Conservation (phyloP, 2,797 vertebrate genomes). For the Sandelia bainsii region DNA sequence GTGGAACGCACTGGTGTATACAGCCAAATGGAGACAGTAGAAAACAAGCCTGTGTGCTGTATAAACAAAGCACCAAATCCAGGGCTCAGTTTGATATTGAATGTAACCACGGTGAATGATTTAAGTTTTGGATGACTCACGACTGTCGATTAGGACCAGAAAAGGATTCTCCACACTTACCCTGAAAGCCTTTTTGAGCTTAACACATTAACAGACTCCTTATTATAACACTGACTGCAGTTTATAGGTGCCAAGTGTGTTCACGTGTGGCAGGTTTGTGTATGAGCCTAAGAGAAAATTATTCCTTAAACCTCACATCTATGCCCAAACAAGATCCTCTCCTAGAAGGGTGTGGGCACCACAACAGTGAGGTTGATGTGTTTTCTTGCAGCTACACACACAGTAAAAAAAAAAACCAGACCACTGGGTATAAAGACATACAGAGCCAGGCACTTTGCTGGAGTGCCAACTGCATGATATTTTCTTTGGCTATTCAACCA, state of each 20-base stretch:
- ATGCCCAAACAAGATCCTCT: constrained; percentile 16
- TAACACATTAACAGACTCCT: constrained; percentile 16
- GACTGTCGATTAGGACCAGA: constrained; percentile 30
- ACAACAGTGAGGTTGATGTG: constrained; percentile 22
- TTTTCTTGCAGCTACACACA: constrained; percentile 24
- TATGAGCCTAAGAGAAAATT: constrained; percentile 3
- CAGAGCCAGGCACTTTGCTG: constrained; percentile 32
- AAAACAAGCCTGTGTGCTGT: constrained; percentile 32
- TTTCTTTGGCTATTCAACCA: constrained; percentile 67
- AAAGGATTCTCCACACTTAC: constrained; percentile 47
- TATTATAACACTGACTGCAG: constrained; percentile 12
- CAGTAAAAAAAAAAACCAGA: constrained; percentile 37
- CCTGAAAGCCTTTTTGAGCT: constrained; percentile 4
- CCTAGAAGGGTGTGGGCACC: constrained; percentile 22
- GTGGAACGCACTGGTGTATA: constrained; percentile 47
- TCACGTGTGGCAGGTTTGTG: constrained; percentile 15
- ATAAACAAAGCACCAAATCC: constrained; percentile 49
- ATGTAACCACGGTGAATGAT: constrained; percentile 30
- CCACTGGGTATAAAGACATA: constrained; percentile 37
- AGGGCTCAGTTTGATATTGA: constrained; percentile 34
- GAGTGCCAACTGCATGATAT: constrained; percentile 60
- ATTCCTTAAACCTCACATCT: constrained; percentile 18
- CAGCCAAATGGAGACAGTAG: constrained; percentile 39
- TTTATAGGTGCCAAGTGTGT: constrained; percentile 16
- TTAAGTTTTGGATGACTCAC: constrained; percentile 40